These are phyloP conservation scores for Bicyclus anynana DNA, from an alignment of 1,140 invertebrate genomes.

Conservation along the genomic window DNA sequence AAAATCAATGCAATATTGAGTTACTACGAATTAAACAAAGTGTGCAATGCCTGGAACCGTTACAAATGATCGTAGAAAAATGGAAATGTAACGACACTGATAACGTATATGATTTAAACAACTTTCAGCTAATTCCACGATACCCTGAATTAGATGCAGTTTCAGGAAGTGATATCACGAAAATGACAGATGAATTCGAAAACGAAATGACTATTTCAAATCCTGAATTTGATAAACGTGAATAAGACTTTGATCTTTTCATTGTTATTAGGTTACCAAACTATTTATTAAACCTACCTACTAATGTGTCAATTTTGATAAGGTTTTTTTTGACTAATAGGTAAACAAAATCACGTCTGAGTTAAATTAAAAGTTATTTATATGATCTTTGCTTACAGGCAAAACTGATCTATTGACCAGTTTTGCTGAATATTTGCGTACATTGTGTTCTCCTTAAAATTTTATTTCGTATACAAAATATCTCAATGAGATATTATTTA, in stretches of 20 bases:
- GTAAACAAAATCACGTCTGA: too few relatives aligned
- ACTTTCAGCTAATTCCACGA: slow-evolving; percentile 53
- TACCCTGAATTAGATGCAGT: slow-evolving; percentile 46
- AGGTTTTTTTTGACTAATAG: too few relatives aligned
- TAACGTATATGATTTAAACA: slow-evolving; percentile 45
- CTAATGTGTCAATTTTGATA: too few relatives aligned
- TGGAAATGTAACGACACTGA: slow-evolving; percentile 50
- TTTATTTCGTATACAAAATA: too few relatives aligned
- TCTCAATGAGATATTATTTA: too few relatives aligned
- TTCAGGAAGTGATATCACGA: slow-evolving; percentile 35
- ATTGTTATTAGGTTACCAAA: too few relatives aligned
- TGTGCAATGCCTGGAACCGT: slow-evolving; percentile 72
- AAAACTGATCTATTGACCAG: too few relatives aligned
- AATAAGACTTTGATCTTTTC: background rate
- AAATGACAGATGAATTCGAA: slow-evolving; percentile 22
- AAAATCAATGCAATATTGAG: slow-evolving; percentile 79
- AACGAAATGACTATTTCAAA: slow-evolving; percentile 16
- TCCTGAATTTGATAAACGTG: background rate
- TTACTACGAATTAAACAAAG: slow-evolving; percentile 75
- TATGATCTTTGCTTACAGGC: too few relatives aligned
- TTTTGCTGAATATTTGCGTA: too few relatives aligned
- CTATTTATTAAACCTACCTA: too few relatives aligned
- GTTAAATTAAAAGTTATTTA: too few relatives aligned
- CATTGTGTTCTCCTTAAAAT: too few relatives aligned
- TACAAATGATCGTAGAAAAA: slow-evolving; percentile 64